phyloP scores from a whole-genome alignment of 2,888 invertebrate species.

The Germaria angustata region DNA sequence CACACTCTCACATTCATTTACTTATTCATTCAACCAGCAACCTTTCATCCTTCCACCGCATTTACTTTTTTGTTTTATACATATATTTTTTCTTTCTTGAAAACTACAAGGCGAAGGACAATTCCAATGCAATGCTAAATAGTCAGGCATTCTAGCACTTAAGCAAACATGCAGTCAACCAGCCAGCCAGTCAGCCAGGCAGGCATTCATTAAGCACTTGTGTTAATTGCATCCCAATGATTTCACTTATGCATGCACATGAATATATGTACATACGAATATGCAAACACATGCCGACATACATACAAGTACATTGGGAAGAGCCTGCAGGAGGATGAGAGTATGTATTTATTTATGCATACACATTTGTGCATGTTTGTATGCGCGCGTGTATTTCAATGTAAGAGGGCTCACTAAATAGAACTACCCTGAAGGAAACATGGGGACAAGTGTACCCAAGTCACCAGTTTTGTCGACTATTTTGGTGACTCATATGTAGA shows the following conservation, averaged over 20 bases:
- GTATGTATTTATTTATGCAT: conserved; percentile 31
- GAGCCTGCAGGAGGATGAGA: background rate
- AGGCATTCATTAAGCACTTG: conserved; percentile 73
- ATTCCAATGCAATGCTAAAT: conserved; percentile 63
- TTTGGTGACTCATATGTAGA: no score
- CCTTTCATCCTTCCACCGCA: conserved; percentile 22
- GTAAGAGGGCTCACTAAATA: conserved; percentile 28
- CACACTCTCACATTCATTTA: background rate
- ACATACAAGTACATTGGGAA: background rate
- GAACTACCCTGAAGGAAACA: no score
- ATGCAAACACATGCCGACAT: background rate
- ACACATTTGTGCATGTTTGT: background rate
- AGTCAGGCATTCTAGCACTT: conserved; percentile 54
- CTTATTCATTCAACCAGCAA: conserved; percentile 46
- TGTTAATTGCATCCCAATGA: conserved; percentile 76
- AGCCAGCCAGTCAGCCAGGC: conserved; percentile 27
- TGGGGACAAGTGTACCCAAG: no score
- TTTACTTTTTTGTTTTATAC: background rate
- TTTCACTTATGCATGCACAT: conserved; percentile 66
- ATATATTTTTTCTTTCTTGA: conserved; percentile 12
- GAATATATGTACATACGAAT: background rate
- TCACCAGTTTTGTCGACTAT: no score
- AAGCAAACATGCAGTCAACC: conserved; percentile 46
- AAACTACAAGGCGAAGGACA: conserved; percentile 68
- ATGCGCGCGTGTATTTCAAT: background rate